Base-by-base conservation (phyloP, 2,113 vertebrate genomes). In the Trogon surrucura region DNA sequence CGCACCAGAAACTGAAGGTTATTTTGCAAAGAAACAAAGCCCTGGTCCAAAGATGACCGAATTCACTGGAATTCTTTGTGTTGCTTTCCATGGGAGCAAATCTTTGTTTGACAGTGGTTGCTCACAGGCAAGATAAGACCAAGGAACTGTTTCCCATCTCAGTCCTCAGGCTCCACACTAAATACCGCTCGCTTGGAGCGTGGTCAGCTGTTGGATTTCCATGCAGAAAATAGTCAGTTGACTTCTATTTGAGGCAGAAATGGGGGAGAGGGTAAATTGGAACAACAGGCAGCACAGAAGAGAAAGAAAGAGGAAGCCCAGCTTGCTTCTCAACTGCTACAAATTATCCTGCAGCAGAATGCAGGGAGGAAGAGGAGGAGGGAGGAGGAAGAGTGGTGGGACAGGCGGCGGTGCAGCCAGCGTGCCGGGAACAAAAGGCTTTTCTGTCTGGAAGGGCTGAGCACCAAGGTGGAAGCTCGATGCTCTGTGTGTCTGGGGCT, bases 241-340 rank as follows among this genome's bases (percentile, higher is more conserved):
- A 10, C 51, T 83, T 58, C 56, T 84, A 2, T 30, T 56, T 25
- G 61, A 34, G 66, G 75, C n/a, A 80, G 34, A 50, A 78, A 58
- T 1, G 29, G 69, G 74, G 69, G 22, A 13, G 53, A 54, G n/a
- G 47, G 22, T 3, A 51, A 84, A 92, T 19, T 10, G 23, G 80
- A 84, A 80, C 67, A 92, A 45, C 44, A 74, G 56, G 71, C 74
- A 62, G 84, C 36, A 15, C 30, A 26, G 5, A 69, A 94, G 88
- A 14, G 85, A 66, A 75, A 58, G 44, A 38, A 85, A 32, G 56
- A 56, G 88, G 71, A 96, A 95, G 51, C 82, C 17, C 80, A 67
- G 77, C 2, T 92, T 87, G 22, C 73, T 62, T 84, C 90, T 93
- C 88, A 87, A 93, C 92, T 96, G 96, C 95, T 96, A 19, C 48